Evolutionary conservation across 2,797 vertebrate genomes (phyloP), one percentile per base, ranked within the genome.

Genomic region (Hafferia zeledoni): DNA sequence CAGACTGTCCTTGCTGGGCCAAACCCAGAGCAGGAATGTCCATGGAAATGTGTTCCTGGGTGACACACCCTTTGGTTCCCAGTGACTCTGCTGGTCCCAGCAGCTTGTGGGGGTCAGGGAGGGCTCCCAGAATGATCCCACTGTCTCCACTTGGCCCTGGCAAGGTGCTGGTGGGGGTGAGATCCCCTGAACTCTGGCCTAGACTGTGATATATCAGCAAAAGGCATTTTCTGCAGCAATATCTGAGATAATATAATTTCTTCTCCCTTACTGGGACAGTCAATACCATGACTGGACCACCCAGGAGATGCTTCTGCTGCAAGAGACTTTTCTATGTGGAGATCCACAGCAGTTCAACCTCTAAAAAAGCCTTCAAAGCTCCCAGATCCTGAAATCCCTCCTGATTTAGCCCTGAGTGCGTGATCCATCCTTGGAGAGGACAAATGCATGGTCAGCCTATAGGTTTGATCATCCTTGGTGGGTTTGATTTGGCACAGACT

Each of bases 371-470:
- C 31, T 67, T 79, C 37, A 59, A 78, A 67, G 23, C 33, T 46
- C 33, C 56, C 16, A 63, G 68, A 15, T 74, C 57, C n/a, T 78
- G 27, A 56, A 87, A 68, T 44, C 25, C 31, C 13, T 87, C 60
- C n/a, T 47, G 27, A 72, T 63, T 41, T 11, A 89, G 12, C 46
- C 18, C 23, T 0, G 2, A 25, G 31, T 9, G 5, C 11, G 9
- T 25, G 24, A 28, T 83, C 49, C 28, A 18, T 19, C 47, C 49
- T 39, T 10, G 5, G 60, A 69, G 50, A 78, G 14, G 30, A 52
- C 43, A 64, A 33, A 43, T 35, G 5, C 17, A n/a, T 5, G 9
- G 19, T 46, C 47, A 83, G 0, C 3, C 15, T 14, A 3, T 3
- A 31, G 14, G 6, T 31, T 0, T 69, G 59, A 30, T 6, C 1